These are phyloP conservation scores for Pogonomyrmex californicus DNA, from an alignment of 1,140 invertebrate genomes.

Conservation along the genomic window DNA sequence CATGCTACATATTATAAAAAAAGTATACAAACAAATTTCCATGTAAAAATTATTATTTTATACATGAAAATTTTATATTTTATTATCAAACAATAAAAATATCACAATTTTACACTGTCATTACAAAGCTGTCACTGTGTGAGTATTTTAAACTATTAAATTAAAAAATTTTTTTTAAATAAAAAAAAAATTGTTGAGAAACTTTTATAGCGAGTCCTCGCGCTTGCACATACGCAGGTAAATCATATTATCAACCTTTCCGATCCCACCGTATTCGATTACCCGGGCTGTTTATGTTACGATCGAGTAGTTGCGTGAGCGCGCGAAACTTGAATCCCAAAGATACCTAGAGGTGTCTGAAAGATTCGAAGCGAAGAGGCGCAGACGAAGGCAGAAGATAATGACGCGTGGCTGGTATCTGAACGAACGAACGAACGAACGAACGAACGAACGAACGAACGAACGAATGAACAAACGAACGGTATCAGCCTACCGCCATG, in stretches of 20 bases:
- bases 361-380: neutral
- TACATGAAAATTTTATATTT: neutral
- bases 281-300: conserved; percentile 15
- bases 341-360: conserved; percentile 18
- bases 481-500: conserved; percentile 42
- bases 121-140: neutral
- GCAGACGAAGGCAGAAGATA: conserved; percentile 19
- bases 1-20: neutral
- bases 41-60: neutral
- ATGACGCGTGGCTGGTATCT: conserved; percentile 50
- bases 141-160: neutral
- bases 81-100: neutral
- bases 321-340: conserved; percentile 25
- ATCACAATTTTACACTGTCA: no score
- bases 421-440: neutral
- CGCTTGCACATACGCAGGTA: neutral
- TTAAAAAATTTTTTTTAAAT: neutral
- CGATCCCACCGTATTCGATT: conserved; percentile 28
- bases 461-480: no score
- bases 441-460: neutral
- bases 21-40: neutral
- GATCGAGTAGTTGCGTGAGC: neutral
- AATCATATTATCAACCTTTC: neutral
- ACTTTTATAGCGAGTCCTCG: neutral
- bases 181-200: neutral